These are phyloP conservation scores for Lycia hirtaria DNA, from an alignment of 2,888 invertebrate species.

Conservation along the genomic window DNA sequence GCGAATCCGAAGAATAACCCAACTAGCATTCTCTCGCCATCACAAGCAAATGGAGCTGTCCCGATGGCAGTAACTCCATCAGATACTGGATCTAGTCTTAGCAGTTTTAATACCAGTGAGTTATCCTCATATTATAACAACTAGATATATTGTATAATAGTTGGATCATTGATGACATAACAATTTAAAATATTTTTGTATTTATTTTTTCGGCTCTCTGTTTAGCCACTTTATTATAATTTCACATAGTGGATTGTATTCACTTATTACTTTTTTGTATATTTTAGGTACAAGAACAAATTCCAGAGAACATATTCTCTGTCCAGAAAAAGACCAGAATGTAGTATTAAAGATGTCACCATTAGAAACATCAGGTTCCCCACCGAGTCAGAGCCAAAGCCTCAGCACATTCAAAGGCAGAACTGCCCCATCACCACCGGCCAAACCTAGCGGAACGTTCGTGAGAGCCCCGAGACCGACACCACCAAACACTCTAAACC, in stretches of 20 bases:
- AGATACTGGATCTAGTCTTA: conserved; percentile 90
- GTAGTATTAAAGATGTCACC: conserved; percentile 92
- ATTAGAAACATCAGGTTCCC: conserved; percentile 81
- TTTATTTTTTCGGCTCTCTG: too few relatives aligned
- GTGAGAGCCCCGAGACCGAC: conserved; percentile 90
- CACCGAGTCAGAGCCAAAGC: conserved; percentile 76
- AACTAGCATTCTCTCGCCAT: conserved; percentile 69
- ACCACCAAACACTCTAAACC: conserved; percentile 93
- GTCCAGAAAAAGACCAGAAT: conserved; percentile 84
- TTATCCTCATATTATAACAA: conserved; percentile 32
- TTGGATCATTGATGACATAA: too few relatives aligned
- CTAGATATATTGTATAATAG: too few relatives aligned
- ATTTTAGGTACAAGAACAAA: conserved; percentile 72
- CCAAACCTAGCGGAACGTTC: conserved; percentile 75
- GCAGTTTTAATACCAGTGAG: conserved; percentile 89
- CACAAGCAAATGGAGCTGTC: conserved; percentile 69
- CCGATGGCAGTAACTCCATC: conserved; percentile 86
- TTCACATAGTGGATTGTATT: neutral
- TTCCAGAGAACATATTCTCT: conserved; percentile 70
- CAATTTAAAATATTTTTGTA: too few relatives aligned
- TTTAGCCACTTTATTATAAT: neutral
- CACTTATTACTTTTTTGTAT: neutral
- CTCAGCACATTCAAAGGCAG: conserved; percentile 90
- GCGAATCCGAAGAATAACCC: conserved; percentile 88
- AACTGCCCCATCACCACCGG: conserved; percentile 83